A percentile compares a stretch with the other conserved stretches of the same genome.
Conservation (phyloP, 1,140 invertebrate species). For the Euwallacea similis region DNA sequence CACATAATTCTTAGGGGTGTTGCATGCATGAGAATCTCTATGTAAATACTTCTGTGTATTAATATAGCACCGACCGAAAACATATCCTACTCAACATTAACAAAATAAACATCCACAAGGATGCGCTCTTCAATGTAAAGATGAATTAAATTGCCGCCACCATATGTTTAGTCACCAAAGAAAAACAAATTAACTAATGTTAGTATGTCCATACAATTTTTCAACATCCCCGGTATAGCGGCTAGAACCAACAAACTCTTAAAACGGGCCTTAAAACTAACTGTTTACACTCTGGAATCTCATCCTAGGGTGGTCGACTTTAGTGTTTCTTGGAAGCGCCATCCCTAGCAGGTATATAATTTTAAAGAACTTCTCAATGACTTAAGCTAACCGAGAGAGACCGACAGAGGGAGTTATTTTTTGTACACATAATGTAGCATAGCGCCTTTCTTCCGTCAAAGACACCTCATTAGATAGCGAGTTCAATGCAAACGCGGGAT, state of each 20-base stretch:
- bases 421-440: constrained; percentile 19
- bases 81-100: not conserved
- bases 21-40: constrained; percentile 3
- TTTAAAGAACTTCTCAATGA: constrained; percentile 26
- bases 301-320: constrained; percentile 24
- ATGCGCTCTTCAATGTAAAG: not conserved
- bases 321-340: constrained; percentile 31
- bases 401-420: constrained; percentile 19
- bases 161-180: not conserved
- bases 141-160: constrained; percentile 9
- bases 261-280: constrained; percentile 23
- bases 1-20: constrained; percentile 1
- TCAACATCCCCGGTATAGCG: not conserved
- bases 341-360: constrained; percentile 28
- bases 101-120: constrained; percentile 8
- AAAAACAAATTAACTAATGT: not conserved
- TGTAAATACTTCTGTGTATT: too few relatives aligned
- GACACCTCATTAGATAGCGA: constrained; percentile 12
- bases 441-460: constrained; percentile 25
- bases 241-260: constrained; percentile 20
- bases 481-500: constrained; percentile 8
- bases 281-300: constrained; percentile 29
- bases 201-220: not conserved
- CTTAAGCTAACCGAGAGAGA: constrained; percentile 17
- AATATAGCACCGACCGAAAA: not conserved